Evolutionary conservation across 2,888 invertebrate genomes (phyloP).

Genomic region (Nymphalis polychloros): DNA sequence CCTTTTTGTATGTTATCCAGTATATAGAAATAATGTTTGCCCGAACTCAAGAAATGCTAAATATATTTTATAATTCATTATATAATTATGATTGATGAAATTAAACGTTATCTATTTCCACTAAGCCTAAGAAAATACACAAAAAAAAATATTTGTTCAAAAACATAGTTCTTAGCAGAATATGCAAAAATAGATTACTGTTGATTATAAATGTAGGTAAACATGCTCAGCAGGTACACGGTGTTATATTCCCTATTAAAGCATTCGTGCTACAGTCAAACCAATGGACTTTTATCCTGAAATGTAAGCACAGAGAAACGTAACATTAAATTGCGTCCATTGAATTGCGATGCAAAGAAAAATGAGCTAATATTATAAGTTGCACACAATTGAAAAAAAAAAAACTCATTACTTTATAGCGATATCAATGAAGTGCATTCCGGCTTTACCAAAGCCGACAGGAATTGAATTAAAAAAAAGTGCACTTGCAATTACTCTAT

Average conservation of each 20-base stretch:
- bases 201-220: neutral
- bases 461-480: constrained; percentile 75
- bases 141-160: too few species aligned
- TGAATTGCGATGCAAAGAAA: constrained; percentile 19
- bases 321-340: constrained; percentile 6
- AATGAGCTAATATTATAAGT: constrained; percentile 35
- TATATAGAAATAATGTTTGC: too few species aligned
- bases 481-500: constrained; percentile 81
- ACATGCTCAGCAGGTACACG: neutral
- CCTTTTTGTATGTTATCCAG: too few species aligned
- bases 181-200: too few species aligned
- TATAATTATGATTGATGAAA: too few species aligned
- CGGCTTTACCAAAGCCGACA: constrained; percentile 75
- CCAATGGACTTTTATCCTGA: neutral
- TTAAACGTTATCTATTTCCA: too few species aligned
- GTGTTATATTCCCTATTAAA: neutral
- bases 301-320: constrained; percentile 2
- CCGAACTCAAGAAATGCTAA: too few species aligned
- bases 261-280: neutral
- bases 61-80: too few species aligned
- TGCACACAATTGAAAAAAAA: constrained; percentile 49
- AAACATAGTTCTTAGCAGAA: too few species aligned
- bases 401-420: constrained; percentile 69
- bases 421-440: constrained; percentile 79
- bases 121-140: too few species aligned